Percentiles rank a stretch among this genome's conserved stretches.
Evolutionary conservation across 2,113 vertebrate genomes (phyloP).

Genomic region (Oriolus oriolus): DNA sequence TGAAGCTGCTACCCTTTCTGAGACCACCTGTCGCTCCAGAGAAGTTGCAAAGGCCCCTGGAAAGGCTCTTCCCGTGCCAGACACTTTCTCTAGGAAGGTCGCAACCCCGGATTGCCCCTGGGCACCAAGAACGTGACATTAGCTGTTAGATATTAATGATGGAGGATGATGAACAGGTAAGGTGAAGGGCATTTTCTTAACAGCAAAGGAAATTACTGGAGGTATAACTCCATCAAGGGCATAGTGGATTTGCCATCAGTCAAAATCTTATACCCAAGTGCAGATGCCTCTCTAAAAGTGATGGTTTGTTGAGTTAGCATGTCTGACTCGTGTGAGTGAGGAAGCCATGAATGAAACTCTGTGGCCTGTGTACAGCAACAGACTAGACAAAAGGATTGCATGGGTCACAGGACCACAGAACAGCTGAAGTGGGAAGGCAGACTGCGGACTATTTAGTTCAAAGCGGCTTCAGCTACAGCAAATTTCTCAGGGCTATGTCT

Average conservation of each 20-base stretch:
- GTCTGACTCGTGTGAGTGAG: background rate
- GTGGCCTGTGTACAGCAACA: background rate
- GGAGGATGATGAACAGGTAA: background rate
- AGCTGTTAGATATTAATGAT: background rate
- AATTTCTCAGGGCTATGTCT: background rate
- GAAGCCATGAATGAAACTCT: background rate
- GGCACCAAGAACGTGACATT: too few species aligned
- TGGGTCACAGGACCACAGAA: background rate
- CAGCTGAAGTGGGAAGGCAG: background rate
- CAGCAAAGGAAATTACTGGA: background rate
- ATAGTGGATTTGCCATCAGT: background rate
- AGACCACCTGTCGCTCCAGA: too few species aligned
- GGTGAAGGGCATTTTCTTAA: background rate
- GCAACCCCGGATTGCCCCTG: too few species aligned
- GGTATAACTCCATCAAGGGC: background rate
- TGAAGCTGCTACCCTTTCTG: too few species aligned
- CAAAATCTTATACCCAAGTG: background rate
- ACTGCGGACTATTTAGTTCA: background rate
- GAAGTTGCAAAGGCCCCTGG: too few species aligned
- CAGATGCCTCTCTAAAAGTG: background rate
- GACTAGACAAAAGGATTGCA: background rate
- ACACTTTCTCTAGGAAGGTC: too few species aligned
- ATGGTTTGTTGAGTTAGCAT: background rate
- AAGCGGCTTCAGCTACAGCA: background rate
- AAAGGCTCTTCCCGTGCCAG: too few species aligned